Evolutionary conservation across 2,888 invertebrate species (phyloP).

Genomic region (Drosophila neutralis): DNA sequence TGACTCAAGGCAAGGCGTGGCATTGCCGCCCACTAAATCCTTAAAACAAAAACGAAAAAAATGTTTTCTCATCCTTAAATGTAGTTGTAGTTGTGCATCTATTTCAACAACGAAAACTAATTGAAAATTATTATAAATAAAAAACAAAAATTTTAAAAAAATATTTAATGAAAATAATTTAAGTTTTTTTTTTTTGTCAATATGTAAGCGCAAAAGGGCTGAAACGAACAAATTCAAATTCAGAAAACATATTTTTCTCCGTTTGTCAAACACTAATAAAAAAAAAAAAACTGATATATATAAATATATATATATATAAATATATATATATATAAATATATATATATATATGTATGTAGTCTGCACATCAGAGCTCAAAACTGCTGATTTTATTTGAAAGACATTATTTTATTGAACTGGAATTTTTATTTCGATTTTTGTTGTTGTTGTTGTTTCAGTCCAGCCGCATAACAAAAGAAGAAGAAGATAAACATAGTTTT

Average conservation of each 20-base stretch:
- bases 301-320: neutral
- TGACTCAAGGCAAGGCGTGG: conserved; percentile 15
- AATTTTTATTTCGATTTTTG: too few relatives aligned
- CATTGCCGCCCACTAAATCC: conserved; percentile 17
- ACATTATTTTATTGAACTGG: neutral
- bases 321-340: neutral
- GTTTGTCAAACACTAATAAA: neutral
- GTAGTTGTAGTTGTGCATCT: conserved; percentile 63
- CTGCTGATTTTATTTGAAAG: neutral
- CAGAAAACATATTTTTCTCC: neutral
- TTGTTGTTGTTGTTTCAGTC: neutral
- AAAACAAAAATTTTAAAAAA: conserved; percentile 1
- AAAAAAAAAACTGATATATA: conserved; percentile 3
- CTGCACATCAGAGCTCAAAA: neutral
- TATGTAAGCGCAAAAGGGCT: neutral
- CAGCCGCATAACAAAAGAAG: neutral
- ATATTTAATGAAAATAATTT: conserved; percentile 14
- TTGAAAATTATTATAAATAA: conserved; percentile 62
- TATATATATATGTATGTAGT: neutral
- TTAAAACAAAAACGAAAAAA: conserved; percentile 14
- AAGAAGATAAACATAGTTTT: neutral
- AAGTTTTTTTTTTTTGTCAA: conserved; percentile 7
- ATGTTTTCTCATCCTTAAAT: conserved; percentile 59
- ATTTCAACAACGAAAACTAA: conserved; percentile 74
- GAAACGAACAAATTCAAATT: neutral